phyloP scores from a whole-genome alignment of 2,888 invertebrate species.

The Ectemnius continuus region DNA sequence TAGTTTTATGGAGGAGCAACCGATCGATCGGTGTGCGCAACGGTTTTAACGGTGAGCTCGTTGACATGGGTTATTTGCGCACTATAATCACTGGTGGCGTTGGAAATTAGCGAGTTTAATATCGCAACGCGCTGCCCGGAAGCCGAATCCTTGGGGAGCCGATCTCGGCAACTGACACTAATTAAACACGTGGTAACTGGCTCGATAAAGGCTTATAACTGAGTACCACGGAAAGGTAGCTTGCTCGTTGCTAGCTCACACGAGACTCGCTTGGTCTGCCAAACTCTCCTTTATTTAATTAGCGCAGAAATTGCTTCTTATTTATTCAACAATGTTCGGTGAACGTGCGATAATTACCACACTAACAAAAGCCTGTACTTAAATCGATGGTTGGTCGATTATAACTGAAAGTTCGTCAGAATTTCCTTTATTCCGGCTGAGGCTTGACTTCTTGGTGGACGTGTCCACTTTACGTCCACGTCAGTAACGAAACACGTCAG shows the following conservation, averaged over 20 bases:
- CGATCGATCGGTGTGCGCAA: no score
- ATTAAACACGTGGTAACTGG: constrained; percentile 49
- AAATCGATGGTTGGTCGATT: constrained; percentile 14
- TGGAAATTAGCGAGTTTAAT: constrained; percentile 38
- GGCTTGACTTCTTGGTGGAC: constrained; percentile 33
- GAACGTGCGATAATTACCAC: constrained; percentile 24
- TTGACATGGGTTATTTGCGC: constrained; percentile 9
- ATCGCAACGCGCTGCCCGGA: constrained; percentile 23
- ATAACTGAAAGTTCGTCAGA: constrained; percentile 30
- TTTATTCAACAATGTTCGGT: constrained; percentile 11
- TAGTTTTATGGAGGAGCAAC: no score
- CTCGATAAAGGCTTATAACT: constrained; percentile 42
- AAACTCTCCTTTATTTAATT: constrained; percentile 41
- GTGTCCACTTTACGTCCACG: constrained; percentile 26
- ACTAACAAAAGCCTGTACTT: constrained; percentile 15
- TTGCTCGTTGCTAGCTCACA: neutral
- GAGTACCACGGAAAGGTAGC: constrained; percentile 10
- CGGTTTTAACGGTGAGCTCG: neutral
- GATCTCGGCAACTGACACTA: constrained; percentile 39
- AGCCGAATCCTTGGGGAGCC: constrained; percentile 35
- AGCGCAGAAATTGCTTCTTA: neutral
- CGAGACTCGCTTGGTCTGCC: constrained; percentile 11
- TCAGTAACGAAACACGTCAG: constrained; percentile 51
- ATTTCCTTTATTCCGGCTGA: constrained; percentile 22
- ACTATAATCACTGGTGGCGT: constrained; percentile 35